Base-by-base conservation (phyloP, 2,888 invertebrate species). In the Chironomus riparius region DNA sequence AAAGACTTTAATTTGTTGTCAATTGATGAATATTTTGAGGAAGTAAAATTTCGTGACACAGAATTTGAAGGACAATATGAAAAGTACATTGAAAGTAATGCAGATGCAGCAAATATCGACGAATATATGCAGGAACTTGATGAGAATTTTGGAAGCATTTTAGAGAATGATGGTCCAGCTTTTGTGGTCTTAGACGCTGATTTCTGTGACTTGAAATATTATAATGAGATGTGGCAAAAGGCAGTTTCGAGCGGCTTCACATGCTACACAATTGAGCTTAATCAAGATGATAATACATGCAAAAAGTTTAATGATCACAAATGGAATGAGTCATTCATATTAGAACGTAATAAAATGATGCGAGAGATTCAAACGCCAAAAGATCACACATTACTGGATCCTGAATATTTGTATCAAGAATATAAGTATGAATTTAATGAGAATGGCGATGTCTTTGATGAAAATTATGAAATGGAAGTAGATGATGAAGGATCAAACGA, bases 11-110 rank as follows among this genome's bases (percentile, higher is more conserved):
- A 97, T 79, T 94, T 98, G 81, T 87, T 98, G 81, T 95, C 95
- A 77, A 88, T 98, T 77, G 97, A 98, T 83, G 97, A 98, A 85
- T 98, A 98, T 84, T 98, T 97, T 77, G 94, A 94, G 83, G 87
- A 89, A 68, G 68, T 28, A 10, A n/a, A 47, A 18, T 68, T 5
- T 5, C 15, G 15, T n/a, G 68, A 38, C 7, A 38, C 38, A 10
- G 38, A 47, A 15, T n/a, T 38, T n/a, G n/a, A 28, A 15, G n/a
- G n/a, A 10, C 13, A 68, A 15, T 68, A 38, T 47, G 68, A 68
- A 3, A 62, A 61, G 24, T 73, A 62, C 18, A 21, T 18, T 15
- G 61, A 62, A 18, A n/a, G 18, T 5, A 24, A 50, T 50, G 38
- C 62, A 18, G 56, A 73, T n/a, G 12, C 10, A 10, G 4, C n/a